Evolutionary conservation across 2,797 vertebrate genomes (phyloP).

Genomic region (Pangasius djambal): DNA sequence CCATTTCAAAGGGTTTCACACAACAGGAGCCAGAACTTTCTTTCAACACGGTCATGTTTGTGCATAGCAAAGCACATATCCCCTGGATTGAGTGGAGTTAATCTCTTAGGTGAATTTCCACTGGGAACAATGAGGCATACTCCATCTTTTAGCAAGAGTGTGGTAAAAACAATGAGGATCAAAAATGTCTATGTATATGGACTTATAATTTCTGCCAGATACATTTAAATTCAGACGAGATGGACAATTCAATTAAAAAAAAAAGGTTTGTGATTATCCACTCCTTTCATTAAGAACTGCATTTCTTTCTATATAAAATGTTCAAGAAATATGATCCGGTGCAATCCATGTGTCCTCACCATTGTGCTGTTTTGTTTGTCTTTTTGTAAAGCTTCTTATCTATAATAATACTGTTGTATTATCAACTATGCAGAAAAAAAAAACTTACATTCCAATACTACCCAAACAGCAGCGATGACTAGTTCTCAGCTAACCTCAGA

Average conservation of each 20-base stretch:
- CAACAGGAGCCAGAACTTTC: neutral
- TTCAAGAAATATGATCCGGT: neutral
- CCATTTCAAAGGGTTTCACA: slow-evolving; percentile 9
- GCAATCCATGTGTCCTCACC: neutral
- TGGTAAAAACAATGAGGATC: neutral
- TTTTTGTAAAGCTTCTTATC: neutral
- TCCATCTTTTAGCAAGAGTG: slow-evolving; percentile 16
- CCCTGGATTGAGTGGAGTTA: slow-evolving; percentile 6
- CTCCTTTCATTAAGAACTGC: neutral
- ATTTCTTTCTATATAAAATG: neutral
- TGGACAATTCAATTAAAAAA: neutral
- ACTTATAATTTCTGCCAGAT: neutral
- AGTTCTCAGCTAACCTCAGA: neutral
- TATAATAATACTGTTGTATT: neutral
- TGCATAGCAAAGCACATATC: neutral
- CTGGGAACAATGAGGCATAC: slow-evolving; percentile 28
- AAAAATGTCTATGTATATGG: neutral
- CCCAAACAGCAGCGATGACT: neutral
- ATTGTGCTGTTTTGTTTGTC: neutral
- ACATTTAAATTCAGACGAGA: neutral
- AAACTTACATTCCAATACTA: neutral
- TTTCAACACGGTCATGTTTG: neutral
- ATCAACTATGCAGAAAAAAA: neutral
- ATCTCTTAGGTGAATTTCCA: slow-evolving; percentile 10
- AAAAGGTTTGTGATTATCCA: neutral